phyloP scores from a whole-genome alignment of 2,888 invertebrate genomes.

The Noctua janthe region DNA sequence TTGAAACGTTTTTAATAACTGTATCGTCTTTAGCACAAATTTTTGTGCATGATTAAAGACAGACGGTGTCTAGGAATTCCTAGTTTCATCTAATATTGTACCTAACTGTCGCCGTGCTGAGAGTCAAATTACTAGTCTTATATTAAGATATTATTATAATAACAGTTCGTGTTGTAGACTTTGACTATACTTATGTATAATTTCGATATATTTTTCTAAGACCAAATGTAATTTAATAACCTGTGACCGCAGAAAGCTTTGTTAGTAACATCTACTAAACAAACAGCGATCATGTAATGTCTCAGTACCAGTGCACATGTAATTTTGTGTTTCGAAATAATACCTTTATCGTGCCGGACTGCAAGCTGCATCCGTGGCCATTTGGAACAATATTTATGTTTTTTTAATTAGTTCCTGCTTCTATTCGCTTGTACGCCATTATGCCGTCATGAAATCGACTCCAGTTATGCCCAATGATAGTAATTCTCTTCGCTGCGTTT shows the following conservation, averaged over 20 bases:
- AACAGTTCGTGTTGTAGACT: slow-evolving; percentile 33
- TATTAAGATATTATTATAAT: slow-evolving; percentile 31
- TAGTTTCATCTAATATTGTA: slow-evolving; percentile 29
- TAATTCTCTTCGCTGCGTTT: slow-evolving; percentile 40
- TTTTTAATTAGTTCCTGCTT: slow-evolving; percentile 50
- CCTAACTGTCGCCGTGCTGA: slow-evolving; percentile 38
- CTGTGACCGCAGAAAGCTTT: slow-evolving; percentile 18
- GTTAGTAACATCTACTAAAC: slow-evolving; percentile 19
- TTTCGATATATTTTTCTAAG: slow-evolving; percentile 22
- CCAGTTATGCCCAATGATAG: slow-evolving; percentile 35
- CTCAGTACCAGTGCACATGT: slow-evolving; percentile 24
- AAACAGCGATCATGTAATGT: slow-evolving; percentile 15
- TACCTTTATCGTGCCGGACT: slow-evolving; percentile 41
- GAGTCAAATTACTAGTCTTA: slow-evolving; percentile 26
- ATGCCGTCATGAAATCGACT: slow-evolving; percentile 46
- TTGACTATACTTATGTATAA: slow-evolving; percentile 29
- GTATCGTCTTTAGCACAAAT: slow-evolving; percentile 57
- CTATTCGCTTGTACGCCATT: slow-evolving; percentile 43
- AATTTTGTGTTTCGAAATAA: slow-evolving; percentile 43
- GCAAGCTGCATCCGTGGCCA: slow-evolving; percentile 35
- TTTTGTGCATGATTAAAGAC: slow-evolving; percentile 45
- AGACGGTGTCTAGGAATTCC: slow-evolving; percentile 33
- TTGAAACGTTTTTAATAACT: slow-evolving; percentile 60
- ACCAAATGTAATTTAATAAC: slow-evolving; percentile 39
- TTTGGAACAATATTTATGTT: slow-evolving; percentile 51